These are phyloP conservation scores for Mythimna impura DNA, from an alignment of 2,888 invertebrate species.

Conservation along the genomic window DNA sequence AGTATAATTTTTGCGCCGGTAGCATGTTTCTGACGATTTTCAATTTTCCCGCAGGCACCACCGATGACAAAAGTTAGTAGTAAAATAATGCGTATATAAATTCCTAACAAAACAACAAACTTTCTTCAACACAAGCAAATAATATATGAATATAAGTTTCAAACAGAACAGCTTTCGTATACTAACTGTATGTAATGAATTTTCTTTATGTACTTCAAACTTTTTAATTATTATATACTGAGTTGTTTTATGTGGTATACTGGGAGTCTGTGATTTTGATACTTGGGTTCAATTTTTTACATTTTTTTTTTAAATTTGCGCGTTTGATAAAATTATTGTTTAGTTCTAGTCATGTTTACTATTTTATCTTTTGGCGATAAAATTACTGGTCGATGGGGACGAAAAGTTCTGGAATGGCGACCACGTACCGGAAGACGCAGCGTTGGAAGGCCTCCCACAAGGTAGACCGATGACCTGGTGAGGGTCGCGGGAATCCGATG, in stretches of 20 bases:
- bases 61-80: too few relatives aligned
- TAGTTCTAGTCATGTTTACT: too few relatives aligned
- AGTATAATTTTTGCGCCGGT: neutral
- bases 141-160: conserved; percentile 32
- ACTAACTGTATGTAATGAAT: conserved; percentile 21
- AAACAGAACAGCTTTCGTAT: conserved; percentile 41
- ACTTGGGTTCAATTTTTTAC: neutral
- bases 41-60: neutral
- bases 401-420: too few relatives aligned
- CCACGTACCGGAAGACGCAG: too few relatives aligned
- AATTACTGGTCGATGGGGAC: too few relatives aligned
- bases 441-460: too few relatives aligned
- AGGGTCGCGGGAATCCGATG: too few relatives aligned
- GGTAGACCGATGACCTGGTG: too few relatives aligned
- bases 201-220: conserved; percentile 29
- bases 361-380: too few relatives aligned
- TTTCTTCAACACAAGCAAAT: conserved; percentile 26
- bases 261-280: conserved; percentile 7
- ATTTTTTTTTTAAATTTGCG: too few relatives aligned
- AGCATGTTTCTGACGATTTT: neutral
- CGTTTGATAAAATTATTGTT: too few relatives aligned
- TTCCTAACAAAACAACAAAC: conserved; percentile 27
- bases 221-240: conserved; percentile 34
- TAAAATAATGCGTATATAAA: conserved; percentile 7
- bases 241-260: neutral